Conservation (phyloP, 2,888 invertebrate genomes). For the Latheticus oryzae region DNA sequence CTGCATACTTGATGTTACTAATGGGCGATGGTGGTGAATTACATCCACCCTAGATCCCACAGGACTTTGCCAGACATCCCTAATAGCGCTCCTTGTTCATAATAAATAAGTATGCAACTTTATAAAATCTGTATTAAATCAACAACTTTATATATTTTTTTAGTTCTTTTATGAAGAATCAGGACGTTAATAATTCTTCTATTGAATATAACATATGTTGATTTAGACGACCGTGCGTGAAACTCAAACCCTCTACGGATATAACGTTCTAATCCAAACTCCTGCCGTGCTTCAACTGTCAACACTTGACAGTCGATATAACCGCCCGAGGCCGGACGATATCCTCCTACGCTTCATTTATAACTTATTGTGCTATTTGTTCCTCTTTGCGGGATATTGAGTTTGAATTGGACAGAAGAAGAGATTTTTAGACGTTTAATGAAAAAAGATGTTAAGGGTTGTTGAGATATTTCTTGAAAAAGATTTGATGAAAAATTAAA, state of each 20-base stretch:
- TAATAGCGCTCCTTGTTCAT: too few species aligned
- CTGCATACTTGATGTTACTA: slow-evolving; percentile 45
- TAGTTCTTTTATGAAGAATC: slow-evolving; percentile 22
- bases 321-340: slow-evolving; percentile 54
- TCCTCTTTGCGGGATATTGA: slow-evolving; percentile 52
- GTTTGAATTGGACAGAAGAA: slow-evolving; percentile 31
- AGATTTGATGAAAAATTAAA: too few species aligned
- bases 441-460: too few species aligned
- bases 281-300: slow-evolving; percentile 56
- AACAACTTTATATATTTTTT: too few species aligned
- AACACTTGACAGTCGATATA: slow-evolving; percentile 59
- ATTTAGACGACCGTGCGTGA: slow-evolving; percentile 46
- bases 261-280: slow-evolving; percentile 54
- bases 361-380: slow-evolving; percentile 54
- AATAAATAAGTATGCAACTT: slow-evolving; percentile 15
- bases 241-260: slow-evolving; percentile 50
- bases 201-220: slow-evolving; percentile 35
- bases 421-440: slow-evolving; percentile 37
- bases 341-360: slow-evolving; percentile 56
- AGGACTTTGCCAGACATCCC: slow-evolving; percentile 27
- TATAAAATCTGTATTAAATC: slow-evolving; percentile 6
- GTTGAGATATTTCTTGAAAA: too few species aligned
- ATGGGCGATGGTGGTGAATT: slow-evolving; percentile 39
- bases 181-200: slow-evolving; percentile 30
- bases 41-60: slow-evolving; percentile 32